Conservation (phyloP, 37 sponge, comb jelly and placozoan genomes). For the Diacarnus erythraeanus region DNA sequence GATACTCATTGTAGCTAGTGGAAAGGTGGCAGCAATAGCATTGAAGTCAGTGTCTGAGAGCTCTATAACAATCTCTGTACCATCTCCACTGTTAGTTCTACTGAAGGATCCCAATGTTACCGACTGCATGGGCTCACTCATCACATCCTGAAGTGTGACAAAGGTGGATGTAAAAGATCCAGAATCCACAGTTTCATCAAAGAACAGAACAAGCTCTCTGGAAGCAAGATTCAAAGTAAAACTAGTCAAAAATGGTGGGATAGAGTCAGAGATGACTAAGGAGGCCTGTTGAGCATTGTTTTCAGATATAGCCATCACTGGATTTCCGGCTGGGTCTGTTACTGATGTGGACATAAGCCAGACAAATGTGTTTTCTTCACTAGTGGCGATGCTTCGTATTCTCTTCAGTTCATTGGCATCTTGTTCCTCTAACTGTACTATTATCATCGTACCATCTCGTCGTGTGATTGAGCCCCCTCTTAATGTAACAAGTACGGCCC, state of each 20-base stretch:
- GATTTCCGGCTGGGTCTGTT: slow-evolving; percentile 64
- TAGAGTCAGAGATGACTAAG: slow-evolving; percentile 16
- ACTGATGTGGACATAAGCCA: slow-evolving; percentile 47
- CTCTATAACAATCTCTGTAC: slow-evolving; percentile 45
- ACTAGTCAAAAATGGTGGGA: slow-evolving; percentile 51
- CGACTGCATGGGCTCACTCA: slow-evolving; percentile 24
- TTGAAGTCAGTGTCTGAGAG: slow-evolving; percentile 79
- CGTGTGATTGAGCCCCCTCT: slow-evolving; percentile 52
- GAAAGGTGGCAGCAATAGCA: slow-evolving; percentile 52
- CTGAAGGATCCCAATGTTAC: slow-evolving; percentile 64
- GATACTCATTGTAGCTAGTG: slow-evolving; percentile 65
- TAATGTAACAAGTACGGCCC: slow-evolving; percentile 31
- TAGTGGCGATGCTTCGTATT: slow-evolving; percentile 51
- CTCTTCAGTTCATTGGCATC: slow-evolving; percentile 77
- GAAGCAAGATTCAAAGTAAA: slow-evolving; percentile 63
- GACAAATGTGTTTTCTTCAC: slow-evolving; percentile 56
- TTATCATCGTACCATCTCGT: slow-evolving; percentile 31
- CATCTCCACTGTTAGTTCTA: slow-evolving; percentile 43
- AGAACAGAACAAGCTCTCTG: slow-evolving; percentile 48
- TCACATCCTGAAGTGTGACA: slow-evolving; percentile 61
- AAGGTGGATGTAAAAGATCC: slow-evolving; percentile 50
- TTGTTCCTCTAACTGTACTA: slow-evolving; percentile 30
- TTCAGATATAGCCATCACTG: slow-evolving; percentile 36
- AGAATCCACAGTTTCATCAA: slow-evolving; percentile 79
- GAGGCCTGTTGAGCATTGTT: slow-evolving; percentile 33